Conservation (phyloP, 2,113 vertebrate genomes). For the Corynorhinus townsendii region DNA sequence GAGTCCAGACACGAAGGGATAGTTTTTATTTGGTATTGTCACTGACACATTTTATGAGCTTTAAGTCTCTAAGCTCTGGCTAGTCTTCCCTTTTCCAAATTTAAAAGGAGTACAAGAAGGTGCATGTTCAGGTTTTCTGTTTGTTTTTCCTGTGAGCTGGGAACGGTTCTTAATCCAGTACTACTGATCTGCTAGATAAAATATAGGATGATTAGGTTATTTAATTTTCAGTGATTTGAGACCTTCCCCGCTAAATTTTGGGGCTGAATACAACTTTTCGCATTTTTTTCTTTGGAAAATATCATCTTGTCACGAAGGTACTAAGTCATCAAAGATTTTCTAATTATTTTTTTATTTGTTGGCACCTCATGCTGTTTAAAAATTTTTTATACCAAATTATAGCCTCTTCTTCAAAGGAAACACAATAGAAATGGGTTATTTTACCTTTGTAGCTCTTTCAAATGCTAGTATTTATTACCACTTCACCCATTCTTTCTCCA, state of each 20-base stretch:
- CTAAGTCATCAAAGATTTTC: background rate
- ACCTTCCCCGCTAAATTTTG: background rate
- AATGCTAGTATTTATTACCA: background rate
- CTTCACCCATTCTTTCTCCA: background rate
- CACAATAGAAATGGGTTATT: background rate
- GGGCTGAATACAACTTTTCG: background rate
- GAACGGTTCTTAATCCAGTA: conserved; percentile 68
- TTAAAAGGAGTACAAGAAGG: background rate
- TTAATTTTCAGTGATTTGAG: conserved; percentile 22
- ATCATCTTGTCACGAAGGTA: background rate
- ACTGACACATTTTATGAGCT: conserved; percentile 19
- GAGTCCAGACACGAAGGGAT: background rate
- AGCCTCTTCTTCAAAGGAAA: background rate
- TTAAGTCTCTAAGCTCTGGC: conserved; percentile 1
- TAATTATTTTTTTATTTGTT: background rate
- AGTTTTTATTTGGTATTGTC: conserved; percentile 26
- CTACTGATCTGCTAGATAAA: background rate
- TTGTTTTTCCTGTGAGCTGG: conserved; percentile 55
- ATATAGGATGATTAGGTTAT: background rate
- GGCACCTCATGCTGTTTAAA: background rate
- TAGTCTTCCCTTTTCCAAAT: conserved; percentile 36
- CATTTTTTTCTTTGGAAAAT: background rate
- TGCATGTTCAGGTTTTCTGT: conserved; percentile 38
- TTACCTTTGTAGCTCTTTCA: background rate
- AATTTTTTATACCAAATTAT: background rate